Percentiles rank a stretch among this genome's conserved stretches.
phyloP scores from a whole-genome alignment of 2,113 vertebrate genomes.

The Seriola dumerili region DNA sequence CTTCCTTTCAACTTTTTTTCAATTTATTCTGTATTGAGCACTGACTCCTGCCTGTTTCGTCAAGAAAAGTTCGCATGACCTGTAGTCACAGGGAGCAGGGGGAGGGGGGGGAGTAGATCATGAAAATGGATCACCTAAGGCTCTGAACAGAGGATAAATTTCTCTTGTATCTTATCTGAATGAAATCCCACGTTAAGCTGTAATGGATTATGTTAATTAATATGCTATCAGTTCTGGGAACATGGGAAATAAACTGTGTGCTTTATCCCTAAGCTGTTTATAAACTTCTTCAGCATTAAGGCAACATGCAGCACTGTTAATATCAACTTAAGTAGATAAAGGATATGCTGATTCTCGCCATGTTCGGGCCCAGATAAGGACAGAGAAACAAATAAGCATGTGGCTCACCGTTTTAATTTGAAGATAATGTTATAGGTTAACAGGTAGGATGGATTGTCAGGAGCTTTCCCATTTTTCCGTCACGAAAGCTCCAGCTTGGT shows the following conservation, averaged over 20 bases:
- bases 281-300: conserved; percentile 38
- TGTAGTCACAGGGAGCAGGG: background rate
- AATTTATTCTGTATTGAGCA: conserved; percentile 36
- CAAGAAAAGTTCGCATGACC: conserved; percentile 44
- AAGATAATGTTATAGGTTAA: conserved; percentile 15
- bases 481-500: background rate
- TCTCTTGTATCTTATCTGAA: conserved; percentile 49
- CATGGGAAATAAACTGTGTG: conserved; percentile 57
- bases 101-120: background rate
- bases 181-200: conserved; percentile 47
- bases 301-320: conserved; percentile 31
- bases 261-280: conserved; percentile 64
- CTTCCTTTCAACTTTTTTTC: conserved; percentile 33
- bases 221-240: conserved; percentile 58
- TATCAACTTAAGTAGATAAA: conserved; percentile 46
- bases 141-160: conserved; percentile 7
- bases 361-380: conserved; percentile 39
- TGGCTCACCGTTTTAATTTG: conserved; percentile 3
- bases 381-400: conserved; percentile 1
- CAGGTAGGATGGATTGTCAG: conserved; percentile 6
- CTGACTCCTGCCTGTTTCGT: conserved; percentile 13
- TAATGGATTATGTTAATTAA: conserved; percentile 73
- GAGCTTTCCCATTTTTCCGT: background rate
- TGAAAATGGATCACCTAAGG: conserved; percentile 36
- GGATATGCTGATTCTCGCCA: conserved; percentile 46